Conservation (phyloP, 2,888 invertebrate genomes). For the Clanis bilineata region DNA sequence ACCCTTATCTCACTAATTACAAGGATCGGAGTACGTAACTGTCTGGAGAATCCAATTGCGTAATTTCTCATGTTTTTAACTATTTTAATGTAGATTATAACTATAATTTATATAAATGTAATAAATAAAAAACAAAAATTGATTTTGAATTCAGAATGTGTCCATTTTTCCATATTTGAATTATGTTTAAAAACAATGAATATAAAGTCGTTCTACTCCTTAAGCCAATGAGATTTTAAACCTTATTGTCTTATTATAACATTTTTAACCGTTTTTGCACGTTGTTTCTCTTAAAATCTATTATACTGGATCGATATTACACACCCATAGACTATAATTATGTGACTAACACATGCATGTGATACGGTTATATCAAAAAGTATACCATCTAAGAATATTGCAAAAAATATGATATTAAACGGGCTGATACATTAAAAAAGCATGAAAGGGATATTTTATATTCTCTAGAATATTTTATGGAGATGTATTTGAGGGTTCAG, state of each 20-base stretch:
- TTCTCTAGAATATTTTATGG: neutral
- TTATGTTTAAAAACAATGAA: no score
- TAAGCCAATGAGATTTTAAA: neutral
- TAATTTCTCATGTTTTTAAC: no score
- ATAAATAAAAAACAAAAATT: no score
- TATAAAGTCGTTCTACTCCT: neutral
- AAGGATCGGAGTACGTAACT: no score
- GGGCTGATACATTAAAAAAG: neutral
- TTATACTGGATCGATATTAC: neutral
- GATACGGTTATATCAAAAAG: neutral
- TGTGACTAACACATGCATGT: slow-evolving; percentile 41
- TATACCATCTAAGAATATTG: neutral
- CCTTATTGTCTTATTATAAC: neutral
- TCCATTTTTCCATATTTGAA: no score
- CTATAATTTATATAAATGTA: no score
- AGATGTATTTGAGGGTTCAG: neutral
- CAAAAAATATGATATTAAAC: neutral
- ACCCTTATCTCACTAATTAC: no score
- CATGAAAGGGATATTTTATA: neutral
- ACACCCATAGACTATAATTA: slow-evolving; percentile 11
- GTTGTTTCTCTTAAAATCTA: neutral
- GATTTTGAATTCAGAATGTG: no score
- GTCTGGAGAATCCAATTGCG: no score
- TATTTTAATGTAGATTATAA: no score
- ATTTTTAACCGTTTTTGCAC: neutral